Evolutionary conservation across 2,113 vertebrate species (phyloP).

Genomic region (Scophthalmus maximus): DNA sequence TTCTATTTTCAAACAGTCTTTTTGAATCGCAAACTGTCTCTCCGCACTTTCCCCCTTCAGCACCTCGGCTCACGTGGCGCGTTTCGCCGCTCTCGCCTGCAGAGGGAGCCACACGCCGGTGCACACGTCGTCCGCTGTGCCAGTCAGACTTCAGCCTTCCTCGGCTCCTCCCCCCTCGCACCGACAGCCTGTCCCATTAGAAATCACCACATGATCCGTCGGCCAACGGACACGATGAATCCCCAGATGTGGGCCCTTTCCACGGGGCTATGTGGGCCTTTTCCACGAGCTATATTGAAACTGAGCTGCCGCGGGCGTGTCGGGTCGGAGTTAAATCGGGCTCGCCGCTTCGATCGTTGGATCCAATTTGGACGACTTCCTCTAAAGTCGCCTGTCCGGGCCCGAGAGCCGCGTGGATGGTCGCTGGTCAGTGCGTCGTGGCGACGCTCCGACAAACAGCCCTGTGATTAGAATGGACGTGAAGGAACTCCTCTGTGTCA

Average conservation of each 20-base stretch:
- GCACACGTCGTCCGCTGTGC: neutral
- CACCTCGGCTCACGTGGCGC: too few species aligned
- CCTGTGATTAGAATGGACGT: neutral
- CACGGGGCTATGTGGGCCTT: conserved; percentile 31
- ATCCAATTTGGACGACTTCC: conserved; percentile 52
- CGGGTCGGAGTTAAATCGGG: conserved; percentile 63
- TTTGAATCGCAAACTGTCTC: neutral
- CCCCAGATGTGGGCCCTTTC: conserved; percentile 50
- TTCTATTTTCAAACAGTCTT: neutral
- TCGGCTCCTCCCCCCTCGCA: neutral
- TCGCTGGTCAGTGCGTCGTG: conserved; percentile 4
- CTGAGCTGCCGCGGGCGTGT: conserved; percentile 59
- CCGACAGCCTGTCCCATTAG: neutral
- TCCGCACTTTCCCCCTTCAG: too few species aligned
- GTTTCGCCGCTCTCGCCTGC: conserved; percentile 45
- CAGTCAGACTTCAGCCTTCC: neutral
- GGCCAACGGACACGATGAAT: conserved; percentile 11
- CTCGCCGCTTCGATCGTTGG: conserved; percentile 40
- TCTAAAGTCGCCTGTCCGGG: conserved; percentile 32
- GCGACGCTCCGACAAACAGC: conserved; percentile 7
- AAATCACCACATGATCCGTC: conserved; percentile 17
- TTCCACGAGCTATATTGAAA: conserved; percentile 63
- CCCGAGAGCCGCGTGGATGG: neutral
- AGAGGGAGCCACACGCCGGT: conserved; percentile 68
- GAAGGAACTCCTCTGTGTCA: neutral